Evolutionary conservation across 2,888 invertebrate species (phyloP).

Genomic region (Lasioglossum calceatum): DNA sequence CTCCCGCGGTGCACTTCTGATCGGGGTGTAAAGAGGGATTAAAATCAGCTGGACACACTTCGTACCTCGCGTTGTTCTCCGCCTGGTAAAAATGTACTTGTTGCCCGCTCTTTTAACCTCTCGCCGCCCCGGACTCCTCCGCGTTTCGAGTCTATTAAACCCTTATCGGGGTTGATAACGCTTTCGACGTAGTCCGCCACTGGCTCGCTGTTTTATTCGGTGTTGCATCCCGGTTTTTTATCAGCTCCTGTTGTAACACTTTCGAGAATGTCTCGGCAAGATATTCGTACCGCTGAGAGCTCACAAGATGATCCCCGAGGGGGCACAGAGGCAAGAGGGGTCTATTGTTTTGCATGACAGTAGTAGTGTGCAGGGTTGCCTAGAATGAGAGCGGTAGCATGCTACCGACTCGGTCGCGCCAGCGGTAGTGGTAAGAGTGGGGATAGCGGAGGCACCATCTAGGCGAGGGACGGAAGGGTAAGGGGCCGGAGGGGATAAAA

Average conservation of each 20-base stretch:
- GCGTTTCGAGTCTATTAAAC: background rate
- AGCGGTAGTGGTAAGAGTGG: too few species aligned
- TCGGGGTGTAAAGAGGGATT: constrained; percentile 13
- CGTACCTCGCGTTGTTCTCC: background rate
- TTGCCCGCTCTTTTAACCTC: background rate
- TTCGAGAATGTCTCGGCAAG: background rate
- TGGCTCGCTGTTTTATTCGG: background rate
- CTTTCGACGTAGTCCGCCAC: background rate
- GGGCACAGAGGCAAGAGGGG: too few species aligned
- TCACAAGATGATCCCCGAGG: too few species aligned
- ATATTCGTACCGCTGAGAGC: too few species aligned
- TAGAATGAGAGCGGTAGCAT: too few species aligned
- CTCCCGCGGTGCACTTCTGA: background rate
- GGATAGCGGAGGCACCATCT: too few species aligned
- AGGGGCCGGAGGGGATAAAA: too few species aligned
- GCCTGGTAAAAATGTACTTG: constrained; percentile 2
- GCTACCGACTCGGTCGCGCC: too few species aligned
- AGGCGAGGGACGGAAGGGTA: too few species aligned
- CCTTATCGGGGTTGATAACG: background rate
- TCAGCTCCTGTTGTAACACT: background rate
- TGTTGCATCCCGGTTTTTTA: background rate
- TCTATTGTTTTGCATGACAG: too few species aligned
- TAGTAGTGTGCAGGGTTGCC: too few species aligned
- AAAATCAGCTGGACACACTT: background rate
- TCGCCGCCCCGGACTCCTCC: background rate